Base-by-base conservation (phyloP, 2,113 vertebrate species). In the Zosterops japonicus region DNA sequence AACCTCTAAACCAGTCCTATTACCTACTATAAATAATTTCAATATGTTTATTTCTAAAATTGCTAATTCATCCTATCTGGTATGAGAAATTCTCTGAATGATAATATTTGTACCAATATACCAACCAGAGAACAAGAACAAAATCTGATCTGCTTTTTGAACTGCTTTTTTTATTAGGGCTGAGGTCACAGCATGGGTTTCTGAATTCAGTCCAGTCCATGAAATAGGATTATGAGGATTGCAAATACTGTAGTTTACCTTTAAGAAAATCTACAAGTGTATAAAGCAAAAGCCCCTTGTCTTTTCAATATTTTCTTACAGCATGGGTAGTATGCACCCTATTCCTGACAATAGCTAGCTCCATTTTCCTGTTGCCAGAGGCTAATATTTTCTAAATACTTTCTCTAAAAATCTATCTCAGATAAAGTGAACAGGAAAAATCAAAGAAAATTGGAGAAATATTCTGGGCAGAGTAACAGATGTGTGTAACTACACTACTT, bases 341-440 rank as follows among this genome's bases (percentile, higher is more conserved):
- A 19, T 53, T 87, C 22, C 49, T 84, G 33, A 33, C n/a, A 47
- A 16, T 36, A 63, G 5, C 33, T 87, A 76, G 70, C 39, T 67
- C 56, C 68, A 72, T 81, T 95, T 96, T 47, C 52, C 57, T 84
- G 15, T 86, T 86, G 55, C 77, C 56, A 93, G 87, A 59, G 75
- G 14, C 61, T 86, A 55, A 57, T 12, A 53, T 69, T 23, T 50
- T 33, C 81, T 75, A 47, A 74, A 96, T 55, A 24, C 74, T 78
- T 60, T 70, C 44, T 94, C 65, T 89, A 67, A 95, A 88, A 94
- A 74, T 79, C 49, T 85, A 46, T 65, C 67, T 41, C 61, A 60
- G 60, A 46, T 72, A 80, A 88, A 90, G 44, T 36, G 21, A 94
- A 94, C 46, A 88, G n/a, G 55, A 87, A 95, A 93, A 90, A 81